A percentile compares a stretch with the other conserved stretches of the same genome.
Conservation (phyloP, 2,113 vertebrate species). For the Thermophis baileyi region DNA sequence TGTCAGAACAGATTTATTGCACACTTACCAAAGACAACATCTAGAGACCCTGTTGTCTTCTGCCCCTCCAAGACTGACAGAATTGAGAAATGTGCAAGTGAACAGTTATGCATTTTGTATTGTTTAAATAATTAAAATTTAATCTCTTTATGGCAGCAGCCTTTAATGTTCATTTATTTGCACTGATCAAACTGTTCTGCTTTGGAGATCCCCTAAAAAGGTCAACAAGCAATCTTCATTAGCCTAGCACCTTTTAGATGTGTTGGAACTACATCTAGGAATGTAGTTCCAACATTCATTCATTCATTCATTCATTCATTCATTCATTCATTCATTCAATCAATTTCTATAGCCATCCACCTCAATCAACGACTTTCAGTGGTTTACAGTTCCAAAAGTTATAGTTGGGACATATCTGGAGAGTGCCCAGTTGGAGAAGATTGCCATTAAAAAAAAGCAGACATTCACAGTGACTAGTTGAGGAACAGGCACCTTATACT, state of each 20-base stretch:
- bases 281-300: background rate
- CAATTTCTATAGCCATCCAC: background rate
- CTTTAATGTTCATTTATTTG: background rate
- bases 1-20: background rate
- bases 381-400: background rate
- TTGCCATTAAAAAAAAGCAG: conserved; percentile 14
- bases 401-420: background rate
- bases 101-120: background rate
- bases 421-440: background rate
- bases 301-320: background rate
- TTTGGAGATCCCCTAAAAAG: background rate
- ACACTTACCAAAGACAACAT: background rate
- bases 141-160: background rate
- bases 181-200: background rate
- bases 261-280: background rate
- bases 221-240: background rate
- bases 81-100: background rate
- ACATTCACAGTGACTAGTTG: conserved; percentile 16
- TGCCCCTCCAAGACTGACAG: background rate
- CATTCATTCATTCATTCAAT: background rate
- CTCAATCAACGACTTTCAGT: background rate
- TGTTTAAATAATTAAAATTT: background rate
- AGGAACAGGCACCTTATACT: conserved; percentile 40
- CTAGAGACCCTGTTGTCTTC: background rate
- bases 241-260: background rate